A percentile compares a stretch with the other conserved stretches of the same genome.
Evolutionary conservation across 2,797 vertebrate species (phyloP).

Genomic region (Microctenopoma stevenorrisi): DNA sequence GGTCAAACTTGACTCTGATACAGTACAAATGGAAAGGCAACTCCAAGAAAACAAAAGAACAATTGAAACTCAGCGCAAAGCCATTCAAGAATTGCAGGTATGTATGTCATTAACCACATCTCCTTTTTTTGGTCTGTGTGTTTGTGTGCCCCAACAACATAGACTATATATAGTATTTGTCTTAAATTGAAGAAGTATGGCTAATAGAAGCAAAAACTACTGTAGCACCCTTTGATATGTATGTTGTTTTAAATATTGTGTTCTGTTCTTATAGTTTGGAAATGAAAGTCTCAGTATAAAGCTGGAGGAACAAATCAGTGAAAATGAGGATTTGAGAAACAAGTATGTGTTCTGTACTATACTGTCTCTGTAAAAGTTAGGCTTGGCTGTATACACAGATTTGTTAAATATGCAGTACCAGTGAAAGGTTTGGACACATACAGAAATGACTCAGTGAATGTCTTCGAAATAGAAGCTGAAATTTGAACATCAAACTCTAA

Average conservation of each 20-base stretch:
- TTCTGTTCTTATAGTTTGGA: constrained; percentile 86
- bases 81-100: constrained; percentile 95
- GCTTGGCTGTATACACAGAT: background rate
- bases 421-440: too few relatives aligned
- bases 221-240: background rate
- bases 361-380: background rate
- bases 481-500: too few relatives aligned
- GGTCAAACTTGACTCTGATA: constrained; percentile 84
- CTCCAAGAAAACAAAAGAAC: constrained; percentile 90
- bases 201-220: background rate
- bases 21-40: constrained; percentile 87
- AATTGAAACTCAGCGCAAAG: constrained; percentile 92
- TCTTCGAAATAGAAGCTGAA: too few relatives aligned
- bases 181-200: background rate
- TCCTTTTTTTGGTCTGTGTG: background rate
- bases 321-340: constrained; percentile 92
- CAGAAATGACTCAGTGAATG: too few relatives aligned
- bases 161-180: background rate
- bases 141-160: background rate
- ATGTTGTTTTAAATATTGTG: background rate
- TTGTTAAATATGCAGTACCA: background rate
- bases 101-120: constrained; percentile 26
- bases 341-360: constrained; percentile 83
- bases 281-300: constrained; percentile 93
- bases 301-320: constrained; percentile 90